Conservation (phyloP, 2,888 invertebrate genomes). For the Allophyes oxyacanthae region DNA sequence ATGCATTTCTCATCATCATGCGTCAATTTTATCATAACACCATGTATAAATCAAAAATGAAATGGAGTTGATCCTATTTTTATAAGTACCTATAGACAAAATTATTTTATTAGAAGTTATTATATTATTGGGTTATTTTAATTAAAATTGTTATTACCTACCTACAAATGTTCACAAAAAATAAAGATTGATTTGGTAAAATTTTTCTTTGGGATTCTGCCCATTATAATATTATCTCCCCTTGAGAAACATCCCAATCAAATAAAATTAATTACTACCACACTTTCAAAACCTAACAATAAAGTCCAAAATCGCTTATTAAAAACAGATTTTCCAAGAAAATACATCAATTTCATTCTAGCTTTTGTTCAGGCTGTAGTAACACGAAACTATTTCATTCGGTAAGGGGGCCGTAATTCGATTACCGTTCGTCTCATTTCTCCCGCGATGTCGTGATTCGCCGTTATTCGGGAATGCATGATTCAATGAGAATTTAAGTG, state of each 20-base stretch:
- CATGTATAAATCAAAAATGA: too few species aligned
- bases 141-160: too few species aligned
- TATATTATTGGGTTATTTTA: too few species aligned
- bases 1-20: too few species aligned
- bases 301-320: conserved; percentile 19
- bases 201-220: too few species aligned
- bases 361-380: conserved; percentile 49
- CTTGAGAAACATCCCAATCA: conserved; percentile 7
- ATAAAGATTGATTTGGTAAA: too few species aligned
- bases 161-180: too few species aligned
- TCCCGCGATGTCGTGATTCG: conserved; percentile 74
- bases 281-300: not conserved
- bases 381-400: conserved; percentile 72
- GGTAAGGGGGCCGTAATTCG: conserved; percentile 67
- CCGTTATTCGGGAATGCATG: conserved; percentile 74
- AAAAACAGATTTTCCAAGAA: conserved; percentile 25
- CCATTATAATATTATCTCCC: too few species aligned
- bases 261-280: conserved; percentile 13
- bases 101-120: too few species aligned
- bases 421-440: conserved; percentile 82
- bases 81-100: too few species aligned
- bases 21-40: too few species aligned
- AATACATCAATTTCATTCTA: conserved; percentile 59
- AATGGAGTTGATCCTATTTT: too few species aligned
- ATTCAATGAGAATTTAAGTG: conserved; percentile 76